Evolutionary conservation across 2,888 invertebrate genomes (phyloP).

Genomic region (Mythimna vitellina): DNA sequence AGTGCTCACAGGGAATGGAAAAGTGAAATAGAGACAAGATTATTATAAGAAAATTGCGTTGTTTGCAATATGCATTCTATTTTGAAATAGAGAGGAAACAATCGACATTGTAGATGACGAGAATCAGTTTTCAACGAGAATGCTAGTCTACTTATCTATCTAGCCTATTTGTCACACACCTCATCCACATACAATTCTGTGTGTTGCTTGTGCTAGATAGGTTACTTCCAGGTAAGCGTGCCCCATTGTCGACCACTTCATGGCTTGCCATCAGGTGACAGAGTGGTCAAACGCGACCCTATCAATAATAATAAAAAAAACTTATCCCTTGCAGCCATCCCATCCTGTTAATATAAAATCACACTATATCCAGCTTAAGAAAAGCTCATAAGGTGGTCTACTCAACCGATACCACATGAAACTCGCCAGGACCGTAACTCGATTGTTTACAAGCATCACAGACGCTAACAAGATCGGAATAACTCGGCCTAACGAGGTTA

Average conservation of each 20-base stretch:
- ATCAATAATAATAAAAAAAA: not conserved
- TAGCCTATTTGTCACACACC: too few relatives aligned
- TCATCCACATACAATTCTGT: too few relatives aligned
- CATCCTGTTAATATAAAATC: not conserved
- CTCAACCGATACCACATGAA: constrained; percentile 18
- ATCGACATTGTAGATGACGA: not conserved
- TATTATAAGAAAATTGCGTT: constrained; percentile 22
- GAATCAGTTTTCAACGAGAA: not conserved
- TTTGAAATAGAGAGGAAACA: not conserved
- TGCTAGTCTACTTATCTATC: too few relatives aligned
- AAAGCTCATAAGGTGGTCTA: not conserved
- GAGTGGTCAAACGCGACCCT: too few relatives aligned
- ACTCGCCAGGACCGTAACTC: constrained; percentile 51
- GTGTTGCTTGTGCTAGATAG: too few relatives aligned
- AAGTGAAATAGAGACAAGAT: constrained; percentile 19
- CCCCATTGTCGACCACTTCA: too few relatives aligned
- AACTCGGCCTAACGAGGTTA: constrained; percentile 59
- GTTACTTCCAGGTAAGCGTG: too few relatives aligned
- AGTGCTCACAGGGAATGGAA: constrained; percentile 37
- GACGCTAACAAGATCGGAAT: constrained; percentile 60
- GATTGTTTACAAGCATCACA: constrained; percentile 63
- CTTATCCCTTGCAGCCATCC: not conserved
- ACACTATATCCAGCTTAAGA: not conserved
- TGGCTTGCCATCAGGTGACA: too few relatives aligned
- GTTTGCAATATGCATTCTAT: constrained; percentile 14